phyloP scores from a whole-genome alignment of 1,140 invertebrate species.

The Colletes gigas region DNA sequence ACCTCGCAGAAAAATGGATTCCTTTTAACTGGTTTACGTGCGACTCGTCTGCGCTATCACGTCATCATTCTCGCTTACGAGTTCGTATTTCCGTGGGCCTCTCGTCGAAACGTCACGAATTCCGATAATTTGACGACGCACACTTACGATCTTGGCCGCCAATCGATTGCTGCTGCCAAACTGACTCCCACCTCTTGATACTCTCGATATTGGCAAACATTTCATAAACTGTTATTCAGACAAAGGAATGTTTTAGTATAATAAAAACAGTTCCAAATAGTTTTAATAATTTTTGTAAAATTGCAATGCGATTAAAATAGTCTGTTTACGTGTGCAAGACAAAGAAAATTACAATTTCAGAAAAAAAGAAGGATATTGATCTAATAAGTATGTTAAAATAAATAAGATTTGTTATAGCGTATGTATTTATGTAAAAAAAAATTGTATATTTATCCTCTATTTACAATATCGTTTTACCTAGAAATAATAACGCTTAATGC shows the following conservation, averaged over 20 bases:
- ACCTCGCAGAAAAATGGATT: constrained; percentile 55
- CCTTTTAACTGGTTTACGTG: constrained; percentile 60
- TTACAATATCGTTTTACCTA: too few relatives aligned
- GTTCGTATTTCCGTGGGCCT: constrained; percentile 45
- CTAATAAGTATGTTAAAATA: background rate
- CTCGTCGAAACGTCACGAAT: constrained; percentile 47
- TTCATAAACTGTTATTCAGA: constrained; percentile 24
- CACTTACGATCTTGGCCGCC: constrained; percentile 44
- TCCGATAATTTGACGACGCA: constrained; percentile 44
- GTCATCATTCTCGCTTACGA: constrained; percentile 52
- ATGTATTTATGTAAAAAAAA: too few relatives aligned
- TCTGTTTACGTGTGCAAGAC: too few relatives aligned
- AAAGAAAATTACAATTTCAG: too few relatives aligned
- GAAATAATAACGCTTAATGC: too few relatives aligned
- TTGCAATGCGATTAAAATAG: too few relatives aligned
- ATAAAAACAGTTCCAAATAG: background rate
- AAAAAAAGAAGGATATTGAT: background rate
- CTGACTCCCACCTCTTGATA: background rate
- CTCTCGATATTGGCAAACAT: constrained; percentile 31
- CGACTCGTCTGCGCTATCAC: constrained; percentile 42
- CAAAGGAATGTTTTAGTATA: constrained; percentile 1
- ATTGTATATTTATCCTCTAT: too few relatives aligned
- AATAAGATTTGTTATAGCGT: background rate
- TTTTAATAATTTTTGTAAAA: background rate
- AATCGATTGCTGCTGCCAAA: constrained; percentile 41